Base-by-base conservation (phyloP, 2,797 vertebrate genomes). In the Coccyzus lansbergi region DNA sequence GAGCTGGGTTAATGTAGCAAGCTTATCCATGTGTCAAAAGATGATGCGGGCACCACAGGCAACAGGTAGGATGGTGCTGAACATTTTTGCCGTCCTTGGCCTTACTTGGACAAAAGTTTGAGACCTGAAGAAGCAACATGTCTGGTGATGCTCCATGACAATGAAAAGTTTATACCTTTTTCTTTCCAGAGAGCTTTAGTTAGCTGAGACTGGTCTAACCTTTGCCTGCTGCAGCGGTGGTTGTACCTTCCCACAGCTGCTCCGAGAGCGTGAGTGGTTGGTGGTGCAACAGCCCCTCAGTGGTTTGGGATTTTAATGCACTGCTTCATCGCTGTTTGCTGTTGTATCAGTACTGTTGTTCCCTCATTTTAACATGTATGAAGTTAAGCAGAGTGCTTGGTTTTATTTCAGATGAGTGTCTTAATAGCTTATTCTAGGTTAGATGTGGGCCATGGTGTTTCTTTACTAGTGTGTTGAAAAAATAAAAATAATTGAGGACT, bases 281-380 rank as follows among this genome's bases (percentile, higher is more conserved):
- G 25, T 0, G 3, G 9, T 5, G 11, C 0, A 1, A 29, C 20
- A 11, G 51, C 34, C 15, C 40, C n/a, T 15, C 46, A 2, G 10
- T 9, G 20, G 14, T 55, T 14, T 59, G 33, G 51, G 51, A 10
- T 69, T 53, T 80, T 52, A 36, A 36, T 10, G 15, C 31, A 38
- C 49, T 74, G 29, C 38, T 52, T 52, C 17, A 2, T 69, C 6
- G 2, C 38, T 12, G 1, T 55, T 52, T 24, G 16, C 24, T 42
- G 0, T 55, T 1, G 1, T 46, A 29, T 70, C 0, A 2, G 6
- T 53, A 18, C 28, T 44, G 49, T 38, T 13, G 3, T 71, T 53
- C 18, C 59, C 31, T 63, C 16, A 11, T 40, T 10, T 56, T 78
- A 42, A 67, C 12, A 51, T 26, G 10, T 42, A 8, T 36, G 26